These are phyloP conservation scores for Luffia ferchaultella DNA, from an alignment of 2,888 invertebrate species.

Conservation along the genomic window DNA sequence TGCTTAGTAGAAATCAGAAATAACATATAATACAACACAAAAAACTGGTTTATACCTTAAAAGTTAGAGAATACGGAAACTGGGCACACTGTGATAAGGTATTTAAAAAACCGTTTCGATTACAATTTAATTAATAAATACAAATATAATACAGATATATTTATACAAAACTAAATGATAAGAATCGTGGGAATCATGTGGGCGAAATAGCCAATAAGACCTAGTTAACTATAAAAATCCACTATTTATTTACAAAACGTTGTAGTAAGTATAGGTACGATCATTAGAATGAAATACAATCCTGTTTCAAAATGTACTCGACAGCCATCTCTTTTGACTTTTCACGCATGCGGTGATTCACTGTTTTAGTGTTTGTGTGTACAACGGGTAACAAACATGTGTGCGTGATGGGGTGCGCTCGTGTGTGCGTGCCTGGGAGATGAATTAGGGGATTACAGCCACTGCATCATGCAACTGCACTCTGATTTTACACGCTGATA, in stretches of 20 bases:
- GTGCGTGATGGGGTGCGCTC: conserved; percentile 16
- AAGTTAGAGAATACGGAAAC: too few relatives aligned
- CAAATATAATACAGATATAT: too few relatives aligned
- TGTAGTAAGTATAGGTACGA: too few relatives aligned
- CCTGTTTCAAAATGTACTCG: not conserved
- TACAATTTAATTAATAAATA: too few relatives aligned
- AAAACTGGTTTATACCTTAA: too few relatives aligned
- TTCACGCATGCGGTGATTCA: not conserved
- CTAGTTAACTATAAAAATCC: too few relatives aligned
- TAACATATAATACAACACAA: too few relatives aligned
- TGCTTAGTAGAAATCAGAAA: too few relatives aligned
- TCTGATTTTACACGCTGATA: conserved; percentile 55
- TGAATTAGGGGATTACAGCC: conserved; percentile 62
- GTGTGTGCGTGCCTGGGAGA: conserved; percentile 35
- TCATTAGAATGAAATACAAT: not conserved
- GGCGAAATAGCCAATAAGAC: not conserved
- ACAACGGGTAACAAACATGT: too few relatives aligned
- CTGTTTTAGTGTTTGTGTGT: not conserved
- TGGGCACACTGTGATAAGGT: too few relatives aligned
- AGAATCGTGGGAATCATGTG: not conserved
- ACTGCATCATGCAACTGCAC: conserved; percentile 62
- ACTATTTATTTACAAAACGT: too few relatives aligned
- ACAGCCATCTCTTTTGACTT: not conserved
- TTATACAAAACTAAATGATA: not conserved
- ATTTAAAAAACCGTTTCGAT: too few relatives aligned